A percentile compares a stretch with the other conserved stretches of the same genome.
Conservation (phyloP, 2,113 vertebrate genomes). For the Rhizomys pruinosus region DNA sequence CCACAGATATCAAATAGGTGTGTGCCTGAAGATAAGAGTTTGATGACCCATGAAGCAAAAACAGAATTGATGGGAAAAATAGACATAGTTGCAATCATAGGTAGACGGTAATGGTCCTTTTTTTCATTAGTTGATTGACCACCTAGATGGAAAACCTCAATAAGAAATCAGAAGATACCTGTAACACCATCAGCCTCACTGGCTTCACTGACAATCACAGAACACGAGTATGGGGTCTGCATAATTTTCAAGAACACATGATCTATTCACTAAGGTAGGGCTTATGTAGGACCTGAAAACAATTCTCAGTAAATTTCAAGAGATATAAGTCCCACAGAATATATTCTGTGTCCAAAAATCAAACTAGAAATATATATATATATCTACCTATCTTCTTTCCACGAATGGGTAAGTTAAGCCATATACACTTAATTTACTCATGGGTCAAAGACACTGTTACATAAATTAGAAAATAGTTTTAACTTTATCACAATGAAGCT, state of each 20-base stretch:
- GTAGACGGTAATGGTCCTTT: neutral
- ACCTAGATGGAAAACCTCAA: neutral
- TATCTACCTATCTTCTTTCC: neutral
- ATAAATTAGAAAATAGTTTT: neutral
- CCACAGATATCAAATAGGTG: neutral
- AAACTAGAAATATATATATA: slow-evolving; percentile 36
- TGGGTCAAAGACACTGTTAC: neutral
- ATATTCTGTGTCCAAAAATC: neutral
- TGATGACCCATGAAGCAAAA: neutral
- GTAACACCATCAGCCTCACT: neutral
- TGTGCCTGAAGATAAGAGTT: neutral
- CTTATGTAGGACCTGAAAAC: neutral
- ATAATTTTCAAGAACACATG: neutral
- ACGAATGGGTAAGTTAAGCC: neutral
- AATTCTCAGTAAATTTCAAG: neutral
- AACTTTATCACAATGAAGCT: neutral
- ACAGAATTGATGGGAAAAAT: neutral
- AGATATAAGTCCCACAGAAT: neutral
- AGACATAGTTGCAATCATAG: neutral
- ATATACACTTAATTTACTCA: neutral
- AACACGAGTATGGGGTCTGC: neutral
- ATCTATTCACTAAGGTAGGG: neutral
- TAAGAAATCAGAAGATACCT: neutral
- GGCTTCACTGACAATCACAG: neutral
- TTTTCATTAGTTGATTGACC: neutral